A percentile compares a stretch with the other conserved stretches of the same genome.
Conservation (phyloP, 2,797 vertebrate genomes). For the Spondyliosoma cantharus region DNA sequence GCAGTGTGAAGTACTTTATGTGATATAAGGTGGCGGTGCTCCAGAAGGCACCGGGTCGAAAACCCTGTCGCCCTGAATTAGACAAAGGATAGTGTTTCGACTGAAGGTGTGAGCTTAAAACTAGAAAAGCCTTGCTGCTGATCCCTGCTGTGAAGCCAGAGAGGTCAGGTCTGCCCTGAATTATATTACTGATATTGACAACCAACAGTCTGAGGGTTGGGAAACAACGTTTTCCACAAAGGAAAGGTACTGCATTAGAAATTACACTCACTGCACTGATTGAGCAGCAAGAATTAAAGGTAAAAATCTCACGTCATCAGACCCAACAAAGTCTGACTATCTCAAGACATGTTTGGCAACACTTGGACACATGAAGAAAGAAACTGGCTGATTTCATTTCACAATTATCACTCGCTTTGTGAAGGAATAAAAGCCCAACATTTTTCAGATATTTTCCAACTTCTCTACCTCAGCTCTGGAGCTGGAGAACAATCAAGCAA, state of each 20-base stretch:
- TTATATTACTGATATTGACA: constrained; percentile 20
- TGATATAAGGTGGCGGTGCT: constrained; percentile 31
- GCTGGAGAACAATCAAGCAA: constrained; percentile 11
- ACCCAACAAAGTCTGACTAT: too few relatives aligned
- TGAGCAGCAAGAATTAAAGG: not conserved
- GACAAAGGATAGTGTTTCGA: constrained; percentile 57
- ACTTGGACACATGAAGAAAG: not conserved
- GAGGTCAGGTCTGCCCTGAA: constrained; percentile 24
- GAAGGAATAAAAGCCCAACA: not conserved
- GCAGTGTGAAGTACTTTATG: constrained; percentile 25
- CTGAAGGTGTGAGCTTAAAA: constrained; percentile 59
- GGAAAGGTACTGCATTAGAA: not conserved
- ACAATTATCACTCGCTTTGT: not conserved
- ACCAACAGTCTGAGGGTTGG: not conserved
- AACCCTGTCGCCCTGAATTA: constrained; percentile 46
- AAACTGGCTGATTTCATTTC: constrained; percentile 5
- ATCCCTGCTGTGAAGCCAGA: constrained; percentile 37
- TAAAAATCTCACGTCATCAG: not conserved
- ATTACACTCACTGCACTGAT: not conserved
- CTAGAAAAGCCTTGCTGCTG: constrained; percentile 49
- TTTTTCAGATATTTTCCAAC: not conserved
- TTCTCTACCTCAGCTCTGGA: constrained; percentile 6
- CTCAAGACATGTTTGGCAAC: not conserved
- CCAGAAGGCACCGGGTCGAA: not conserved
- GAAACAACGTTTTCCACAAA: not conserved